Conservation (phyloP, 2,797 vertebrate species). For the Anguilla marmorata region DNA sequence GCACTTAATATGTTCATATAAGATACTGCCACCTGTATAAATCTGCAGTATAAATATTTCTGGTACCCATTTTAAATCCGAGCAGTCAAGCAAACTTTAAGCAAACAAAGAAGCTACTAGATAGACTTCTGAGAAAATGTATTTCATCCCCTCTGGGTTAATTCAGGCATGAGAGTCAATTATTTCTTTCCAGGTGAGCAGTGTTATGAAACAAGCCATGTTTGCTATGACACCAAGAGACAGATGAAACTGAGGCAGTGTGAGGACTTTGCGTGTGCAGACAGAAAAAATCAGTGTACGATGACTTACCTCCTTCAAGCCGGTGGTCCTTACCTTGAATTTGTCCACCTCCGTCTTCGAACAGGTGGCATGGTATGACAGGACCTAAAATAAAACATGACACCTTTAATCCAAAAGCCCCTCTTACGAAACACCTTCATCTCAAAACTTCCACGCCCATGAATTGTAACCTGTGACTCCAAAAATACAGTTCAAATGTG, state of each 20-base stretch:
- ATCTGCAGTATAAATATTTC: not conserved
- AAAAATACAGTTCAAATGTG: not conserved
- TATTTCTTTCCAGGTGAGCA: not conserved
- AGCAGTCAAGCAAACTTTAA: not conserved
- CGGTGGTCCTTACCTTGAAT: slow-evolving; percentile 86
- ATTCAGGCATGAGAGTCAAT: not conserved
- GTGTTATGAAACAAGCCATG: not conserved
- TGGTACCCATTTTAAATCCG: not conserved
- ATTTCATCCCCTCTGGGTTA: not conserved
- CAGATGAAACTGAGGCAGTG: not conserved
- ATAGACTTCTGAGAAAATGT: not conserved
- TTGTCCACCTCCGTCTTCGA: slow-evolving; percentile 98
- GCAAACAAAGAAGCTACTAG: not conserved
- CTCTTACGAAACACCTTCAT: slow-evolving; percentile 16
- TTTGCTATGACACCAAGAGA: not conserved
- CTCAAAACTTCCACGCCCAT: not conserved
- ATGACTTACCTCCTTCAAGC: not conserved
- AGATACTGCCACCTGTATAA: not conserved
- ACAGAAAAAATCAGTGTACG: not conserved
- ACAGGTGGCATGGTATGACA: slow-evolving; percentile 98
- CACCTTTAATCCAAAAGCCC: slow-evolving; percentile 43
- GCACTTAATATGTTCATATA: not conserved
- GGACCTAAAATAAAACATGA: slow-evolving; percentile 76
- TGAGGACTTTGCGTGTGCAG: not conserved
- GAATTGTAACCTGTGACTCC: not conserved